These are phyloP conservation scores for Argentina silus DNA, from an alignment of 2,797 vertebrate species.

Conservation along the genomic window DNA sequence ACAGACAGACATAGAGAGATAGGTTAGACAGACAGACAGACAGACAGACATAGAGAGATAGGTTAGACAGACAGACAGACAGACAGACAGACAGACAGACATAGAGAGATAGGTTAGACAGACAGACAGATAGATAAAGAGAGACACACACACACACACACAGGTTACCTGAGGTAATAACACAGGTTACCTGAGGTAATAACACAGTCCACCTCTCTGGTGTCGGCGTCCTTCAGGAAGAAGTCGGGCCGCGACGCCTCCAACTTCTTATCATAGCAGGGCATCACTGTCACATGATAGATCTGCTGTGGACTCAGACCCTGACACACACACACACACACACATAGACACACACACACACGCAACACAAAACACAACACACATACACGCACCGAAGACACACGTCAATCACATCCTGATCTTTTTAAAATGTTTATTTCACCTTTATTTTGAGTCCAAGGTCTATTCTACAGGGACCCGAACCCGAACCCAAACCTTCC, in stretches of 20 bases:
- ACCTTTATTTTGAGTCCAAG: no score
- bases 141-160: no score
- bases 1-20: neutral
- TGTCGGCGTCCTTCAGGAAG: slow-evolving; percentile 80
- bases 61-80: neutral
- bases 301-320: slow-evolving; percentile 81
- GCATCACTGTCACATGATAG: slow-evolving; percentile 95
- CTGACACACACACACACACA: slow-evolving; percentile 66
- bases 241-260: slow-evolving; percentile 95
- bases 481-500: no score
- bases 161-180: no score
- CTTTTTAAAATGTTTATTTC: no score
- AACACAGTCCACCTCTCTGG: slow-evolving; percentile 95
- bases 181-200: slow-evolving; percentile 87
- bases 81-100: neutral
- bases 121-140: neutral
- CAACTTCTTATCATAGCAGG: slow-evolving; percentile 97
- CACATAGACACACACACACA: neutral
- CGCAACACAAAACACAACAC: neutral
- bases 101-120: no score
- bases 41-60: neutral
- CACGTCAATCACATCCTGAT: no score
- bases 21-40: neutral
- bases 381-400: no score
- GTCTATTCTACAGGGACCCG: no score